Percentiles rank a stretch among this genome's conserved stretches.
Evolutionary conservation across 2,113 vertebrate species (phyloP).

Genomic region (Eurypyga helias): DNA sequence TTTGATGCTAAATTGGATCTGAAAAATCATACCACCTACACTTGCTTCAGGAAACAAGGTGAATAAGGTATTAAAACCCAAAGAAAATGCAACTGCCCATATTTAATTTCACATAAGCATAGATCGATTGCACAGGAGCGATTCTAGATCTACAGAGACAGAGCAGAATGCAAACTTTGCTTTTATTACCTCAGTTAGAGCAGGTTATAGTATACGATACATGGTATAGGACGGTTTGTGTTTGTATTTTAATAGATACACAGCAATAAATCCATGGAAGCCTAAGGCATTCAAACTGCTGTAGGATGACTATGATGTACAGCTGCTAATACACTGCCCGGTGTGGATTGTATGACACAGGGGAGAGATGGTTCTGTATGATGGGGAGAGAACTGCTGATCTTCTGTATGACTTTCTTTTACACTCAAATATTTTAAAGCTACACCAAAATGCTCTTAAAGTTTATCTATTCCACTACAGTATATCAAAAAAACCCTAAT

Average conservation of each 20-base stretch:
- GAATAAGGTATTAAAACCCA: neutral
- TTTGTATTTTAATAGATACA: neutral
- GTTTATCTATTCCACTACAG: neutral
- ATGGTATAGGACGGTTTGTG: neutral
- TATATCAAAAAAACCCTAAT: neutral
- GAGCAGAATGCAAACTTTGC: neutral
- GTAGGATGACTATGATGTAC: neutral
- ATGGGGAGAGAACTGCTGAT: too few relatives aligned
- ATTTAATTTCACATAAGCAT: neutral
- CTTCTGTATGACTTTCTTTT: neutral
- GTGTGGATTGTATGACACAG: too few relatives aligned
- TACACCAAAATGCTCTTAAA: neutral
- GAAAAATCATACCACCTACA: neutral
- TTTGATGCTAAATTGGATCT: neutral
- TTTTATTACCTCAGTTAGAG: neutral
- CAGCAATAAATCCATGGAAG: neutral
- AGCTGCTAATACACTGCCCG: neutral
- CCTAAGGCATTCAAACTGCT: neutral
- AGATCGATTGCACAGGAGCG: neutral
- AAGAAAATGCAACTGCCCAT: neutral
- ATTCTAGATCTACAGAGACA: neutral
- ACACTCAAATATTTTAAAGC: neutral
- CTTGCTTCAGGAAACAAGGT: neutral
- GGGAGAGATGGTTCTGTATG: too few relatives aligned
- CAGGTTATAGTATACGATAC: neutral